Percentiles rank a stretch among this genome's conserved stretches.
Conservation (phyloP, 2,888 invertebrate species). For the Ypsolopha scabrella region DNA sequence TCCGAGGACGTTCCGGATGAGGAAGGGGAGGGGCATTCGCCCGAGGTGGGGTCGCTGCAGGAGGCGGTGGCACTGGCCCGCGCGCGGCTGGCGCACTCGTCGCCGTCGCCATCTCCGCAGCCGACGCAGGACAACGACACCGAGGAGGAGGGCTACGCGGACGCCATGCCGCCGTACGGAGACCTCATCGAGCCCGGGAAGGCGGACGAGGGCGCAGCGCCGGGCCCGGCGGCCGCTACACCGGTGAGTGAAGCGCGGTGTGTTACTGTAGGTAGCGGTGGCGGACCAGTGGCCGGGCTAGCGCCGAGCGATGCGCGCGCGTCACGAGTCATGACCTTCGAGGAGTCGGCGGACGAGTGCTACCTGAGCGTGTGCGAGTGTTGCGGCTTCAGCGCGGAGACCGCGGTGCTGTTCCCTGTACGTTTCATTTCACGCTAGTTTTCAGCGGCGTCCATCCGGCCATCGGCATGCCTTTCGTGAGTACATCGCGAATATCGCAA, state of each 20-base stretch:
- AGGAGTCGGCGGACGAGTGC: conserved; percentile 58
- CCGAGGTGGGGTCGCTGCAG: conserved; percentile 62
- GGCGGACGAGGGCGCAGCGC: conserved; percentile 32
- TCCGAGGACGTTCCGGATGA: conserved; percentile 64
- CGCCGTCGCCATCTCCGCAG: conserved; percentile 40
- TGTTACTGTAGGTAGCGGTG: conserved; percentile 16
- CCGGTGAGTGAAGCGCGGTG: conserved; percentile 14
- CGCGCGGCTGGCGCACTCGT: conserved; percentile 48
- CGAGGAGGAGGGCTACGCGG: conserved; percentile 57
- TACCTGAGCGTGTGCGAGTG: conserved; percentile 66
- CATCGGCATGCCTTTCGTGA: conserved; percentile 58
- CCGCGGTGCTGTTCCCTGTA: conserved; percentile 59
- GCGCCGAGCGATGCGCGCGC: conserved; percentile 58
- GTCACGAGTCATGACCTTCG: conserved; percentile 58
- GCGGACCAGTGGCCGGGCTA: conserved; percentile 37
- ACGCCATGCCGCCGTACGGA: conserved; percentile 65
- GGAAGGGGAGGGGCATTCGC: conserved; percentile 35
- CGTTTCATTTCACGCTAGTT: conserved; percentile 63
- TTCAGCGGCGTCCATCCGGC: conserved; percentile 39
- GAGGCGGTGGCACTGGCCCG: conserved; percentile 62
- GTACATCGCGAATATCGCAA: conserved; percentile 30
- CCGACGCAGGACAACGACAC: conserved; percentile 49
- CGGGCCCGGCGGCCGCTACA: conserved; percentile 41
- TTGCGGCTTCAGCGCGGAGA: conserved; percentile 67
- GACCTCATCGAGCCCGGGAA: conserved; percentile 60